Evolutionary conservation across 2,113 vertebrate genomes (phyloP), one percentile per base, ranked within the genome.

Genomic region (Mixornis gularis): DNA sequence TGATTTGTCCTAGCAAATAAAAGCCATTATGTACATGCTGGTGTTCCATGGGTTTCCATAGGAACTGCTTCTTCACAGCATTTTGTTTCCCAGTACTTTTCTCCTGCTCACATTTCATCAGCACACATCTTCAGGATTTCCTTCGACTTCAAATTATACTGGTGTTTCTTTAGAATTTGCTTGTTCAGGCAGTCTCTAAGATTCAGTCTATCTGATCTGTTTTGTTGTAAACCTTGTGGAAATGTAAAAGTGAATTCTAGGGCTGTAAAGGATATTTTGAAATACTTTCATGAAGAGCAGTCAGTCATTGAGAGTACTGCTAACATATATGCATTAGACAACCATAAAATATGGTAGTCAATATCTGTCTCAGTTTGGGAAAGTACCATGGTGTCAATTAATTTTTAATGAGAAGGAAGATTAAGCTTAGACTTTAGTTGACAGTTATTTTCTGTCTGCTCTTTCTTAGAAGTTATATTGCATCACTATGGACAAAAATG

Each of bases 11-110:
- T 62, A 65, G 79, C 68, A 63, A 71, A 69, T 62, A 55, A 87
- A 87, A 90, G 13, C 51, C 32, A 46, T 73, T 43, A 22, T 76
- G 51, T 66, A 64, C 46, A 20, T 83, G 55, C 55, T 92, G 82
- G 63, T 68, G 17, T 87, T 87, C 34, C 25, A 58, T 34, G 59
- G 68, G 59, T 92, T 92, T 94, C 85, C 76, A 79, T 77, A 95
- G 92, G 90, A 95, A 91, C 87, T 90, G 68, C 55, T 87, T 43
- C 79, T 91, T 91, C 51, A 46, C 29, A 66, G 24, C 40, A 46
- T 87, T 95, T 92, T 77, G 34, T 77, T 92, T 94, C 41, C 27
- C 24, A 16, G 63, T 59, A 32, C 36, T 74, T 87, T 76, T 79
- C 32, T 87, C 16, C 41, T 4, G 4, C 43, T 85, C 43, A 46